Evolutionary conservation across 2,797 vertebrate species (phyloP).

Genomic region (Muscicapa striata): DNA sequence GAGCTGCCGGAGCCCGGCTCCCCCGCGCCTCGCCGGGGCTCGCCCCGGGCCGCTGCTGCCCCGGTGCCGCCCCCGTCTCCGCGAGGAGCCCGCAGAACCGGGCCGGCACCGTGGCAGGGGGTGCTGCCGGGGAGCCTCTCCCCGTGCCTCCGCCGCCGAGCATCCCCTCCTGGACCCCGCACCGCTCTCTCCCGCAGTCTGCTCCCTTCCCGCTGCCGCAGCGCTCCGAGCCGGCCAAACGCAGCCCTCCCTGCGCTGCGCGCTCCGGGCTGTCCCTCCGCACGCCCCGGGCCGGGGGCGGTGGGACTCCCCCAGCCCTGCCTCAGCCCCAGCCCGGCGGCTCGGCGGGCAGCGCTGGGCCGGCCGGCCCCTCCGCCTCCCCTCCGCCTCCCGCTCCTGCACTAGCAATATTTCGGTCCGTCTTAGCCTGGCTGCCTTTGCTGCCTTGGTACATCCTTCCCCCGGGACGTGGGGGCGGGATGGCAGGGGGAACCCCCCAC

Average conservation of each 20-base stretch:
- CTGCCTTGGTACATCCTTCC: background rate
- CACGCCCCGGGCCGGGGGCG: background rate
- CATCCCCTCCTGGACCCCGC: background rate
- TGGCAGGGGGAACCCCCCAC: background rate
- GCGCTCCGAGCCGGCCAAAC: conserved; percentile 6
- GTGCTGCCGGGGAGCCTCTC: background rate
- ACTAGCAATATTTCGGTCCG: background rate
- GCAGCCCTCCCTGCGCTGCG: background rate
- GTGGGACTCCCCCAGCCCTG: background rate
- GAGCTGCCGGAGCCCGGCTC: background rate
- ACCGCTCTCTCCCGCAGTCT: background rate
- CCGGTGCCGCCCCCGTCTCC: background rate
- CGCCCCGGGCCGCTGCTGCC: background rate
- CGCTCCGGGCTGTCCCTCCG: background rate
- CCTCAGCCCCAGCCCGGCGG: background rate
- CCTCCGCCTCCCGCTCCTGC: background rate
- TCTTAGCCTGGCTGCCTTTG: background rate
- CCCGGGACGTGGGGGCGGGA: background rate
- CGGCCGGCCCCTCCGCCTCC: background rate
- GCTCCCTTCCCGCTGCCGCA: conserved; percentile 35
- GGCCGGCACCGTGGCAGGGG: background rate
- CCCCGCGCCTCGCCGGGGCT: background rate
- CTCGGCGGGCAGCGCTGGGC: background rate
- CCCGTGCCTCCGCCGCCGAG: background rate
- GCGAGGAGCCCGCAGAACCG: background rate